Evolutionary conservation across 2,113 vertebrate genomes (phyloP), one percentile per base, ranked within the genome.

Genomic region (Heliornis fulica): DNA sequence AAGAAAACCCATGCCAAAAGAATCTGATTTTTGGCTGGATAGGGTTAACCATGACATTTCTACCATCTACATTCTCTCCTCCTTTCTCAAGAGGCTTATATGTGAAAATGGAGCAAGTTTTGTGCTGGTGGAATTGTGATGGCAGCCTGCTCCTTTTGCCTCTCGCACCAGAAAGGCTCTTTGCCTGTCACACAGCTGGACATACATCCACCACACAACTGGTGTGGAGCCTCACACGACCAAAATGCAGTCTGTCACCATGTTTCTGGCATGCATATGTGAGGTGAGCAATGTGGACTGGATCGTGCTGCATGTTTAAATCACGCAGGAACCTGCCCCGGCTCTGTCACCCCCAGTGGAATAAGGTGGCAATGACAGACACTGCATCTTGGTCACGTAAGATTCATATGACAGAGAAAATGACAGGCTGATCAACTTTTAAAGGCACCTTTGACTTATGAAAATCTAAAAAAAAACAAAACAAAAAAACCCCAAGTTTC

Each of bases 221-320:
- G 22, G 6, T 57, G 34, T 6, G 41, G 56, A 86, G 76, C 36
- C 38, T 57, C 76, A 66, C 0, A 1, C 1, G 18, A 93, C 59
- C 94, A 92, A 90, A 92, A 93, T 65, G 79, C 85, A 72, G 82
- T 41, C 78, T 45, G 90, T 65, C 90, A 83, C 63, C 71, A 74
- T 4, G 34, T 22, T 69, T 65, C 54, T 74, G 68, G 71, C 95
- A 95, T 90, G 79, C 79, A 86, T 4, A 5, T 3, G 46, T 54
- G 90, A n/a, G 13, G 88, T 80, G 86, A 90, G 88, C 50, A 74
- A 21, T 0, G 19, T 72, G 90, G 45, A 85, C 36, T 23, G 68
- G 38, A 77, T 13, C 59, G 85, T 80, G 79, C 57, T 76, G 46
- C 54, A 43, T 13, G 32, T 77, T 69, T 70, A 80, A 70, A 57